A percentile compares a stretch with the other conserved stretches of the same genome.
phyloP scores from a whole-genome alignment of 1,140 invertebrate species.

The Latrodectus geometricus region DNA sequence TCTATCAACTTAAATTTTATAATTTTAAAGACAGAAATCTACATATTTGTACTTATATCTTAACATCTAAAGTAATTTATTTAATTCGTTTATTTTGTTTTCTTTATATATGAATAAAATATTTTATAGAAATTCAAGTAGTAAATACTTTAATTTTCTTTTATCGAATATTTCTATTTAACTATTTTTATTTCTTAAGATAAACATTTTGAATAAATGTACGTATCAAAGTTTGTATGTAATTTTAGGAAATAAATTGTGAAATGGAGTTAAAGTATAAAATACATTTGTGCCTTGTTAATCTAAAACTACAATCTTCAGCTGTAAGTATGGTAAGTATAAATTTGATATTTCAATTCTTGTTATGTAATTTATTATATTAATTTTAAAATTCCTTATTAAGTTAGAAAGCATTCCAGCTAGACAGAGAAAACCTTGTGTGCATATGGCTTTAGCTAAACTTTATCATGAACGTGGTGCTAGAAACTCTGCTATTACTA shows the following conservation, averaged over 20 bases:
- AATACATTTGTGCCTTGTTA: conserved; percentile 77
- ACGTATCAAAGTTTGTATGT: too few species aligned
- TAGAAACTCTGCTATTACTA: conserved; percentile 78
- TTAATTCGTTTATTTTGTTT: too few species aligned
- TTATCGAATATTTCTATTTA: too few species aligned
- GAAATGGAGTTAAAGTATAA: conserved; percentile 81
- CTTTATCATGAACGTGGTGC: conserved; percentile 79
- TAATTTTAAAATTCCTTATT: neutral
- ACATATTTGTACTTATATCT: too few species aligned
- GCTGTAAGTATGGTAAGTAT: conserved; percentile 71
- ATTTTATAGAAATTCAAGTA: too few species aligned
- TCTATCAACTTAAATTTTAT: too few species aligned
- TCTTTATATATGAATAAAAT: too few species aligned
- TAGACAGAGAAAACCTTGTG: conserved; percentile 77
- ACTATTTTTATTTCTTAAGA: too few species aligned
- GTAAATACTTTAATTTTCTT: too few species aligned
- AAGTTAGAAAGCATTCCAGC: conserved; percentile 78
- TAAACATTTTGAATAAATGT: too few species aligned
- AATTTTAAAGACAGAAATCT: too few species aligned
- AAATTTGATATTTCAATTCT: neutral
- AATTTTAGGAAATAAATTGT: conserved; percentile 63
- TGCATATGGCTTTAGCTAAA: conserved; percentile 80
- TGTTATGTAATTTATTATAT: neutral
- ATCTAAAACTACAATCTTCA: conserved; percentile 75
- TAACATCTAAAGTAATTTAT: too few species aligned